Evolutionary conservation across 1,140 invertebrate species (phyloP), one percentile per base, ranked within the genome.

Genomic region (Drosophila sucinea): DNA sequence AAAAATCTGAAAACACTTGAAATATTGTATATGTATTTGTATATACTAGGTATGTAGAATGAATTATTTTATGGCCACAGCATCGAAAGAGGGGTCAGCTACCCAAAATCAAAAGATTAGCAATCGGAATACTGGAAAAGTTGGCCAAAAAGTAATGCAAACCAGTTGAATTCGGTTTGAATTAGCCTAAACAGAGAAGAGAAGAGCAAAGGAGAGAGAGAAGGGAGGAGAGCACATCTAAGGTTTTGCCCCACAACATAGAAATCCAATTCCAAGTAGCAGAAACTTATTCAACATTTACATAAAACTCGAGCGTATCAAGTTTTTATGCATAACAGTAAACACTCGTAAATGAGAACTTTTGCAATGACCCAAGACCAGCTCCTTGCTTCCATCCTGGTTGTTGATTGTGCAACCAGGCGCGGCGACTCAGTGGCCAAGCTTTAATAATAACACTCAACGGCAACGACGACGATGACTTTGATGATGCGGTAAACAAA

Each of bases 401-500:
- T n/a, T 5, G 30, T 38, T 32, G 11, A 47, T 77, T 79, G 65
- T 80, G 80, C 68, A 83, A 73, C 40, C 47, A 68, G 58, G 67
- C 60, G 54, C 25, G 38, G 57, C 66, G 64, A 65, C 80, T 68
- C 66, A 69, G 40, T 70, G 74, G 33, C 66, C 78, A 79, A 81
- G 74, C 78, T 85, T 85, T 75, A 72, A 81, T 86, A 81, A 73
- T 69, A 86, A 67, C 62, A 64, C 70, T 70, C 60, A 32, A 30
- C 47, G 44, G 27, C 57, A 8, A 60, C 54, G n/a, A 38, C 35
- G 41, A 55, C 44, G 23, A 51, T n/a, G 44, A 51, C 44, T 51
- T 56, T 60, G 64, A 35, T 67, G 70, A 68, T 67, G 82, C 57
- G 75, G 82, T 85, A 87, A 85, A 85, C 79, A 82, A 85, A 87